Base-by-base conservation (phyloP, 2,888 invertebrate species). In the Entomobrya multifasciata region DNA sequence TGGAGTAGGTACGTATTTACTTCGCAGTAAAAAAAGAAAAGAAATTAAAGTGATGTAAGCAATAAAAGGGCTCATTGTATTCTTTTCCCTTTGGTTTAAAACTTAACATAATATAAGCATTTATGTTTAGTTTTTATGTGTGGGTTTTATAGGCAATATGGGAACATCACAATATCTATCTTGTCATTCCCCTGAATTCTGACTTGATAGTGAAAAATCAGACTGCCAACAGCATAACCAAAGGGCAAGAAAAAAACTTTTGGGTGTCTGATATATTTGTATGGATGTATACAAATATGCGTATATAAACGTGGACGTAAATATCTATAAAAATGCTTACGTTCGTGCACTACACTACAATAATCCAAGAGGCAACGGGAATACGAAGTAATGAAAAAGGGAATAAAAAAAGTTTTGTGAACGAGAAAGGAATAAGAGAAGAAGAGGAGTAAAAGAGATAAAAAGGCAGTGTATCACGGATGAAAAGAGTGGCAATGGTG, bases 401-500 rank as follows among this genome's bases (percentile, higher is more conserved):
- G 78, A 83, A 76, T 67, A 70, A 81, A 76, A 36, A 65, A 81
- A 17, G 30, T 77, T 85, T 62, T 81, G 55, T 77, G 77, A 70
- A 76, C 82, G 83, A 76, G 83, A 81, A 81, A 83, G 77, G 70
- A 84, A 86, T 62, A 82, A 85, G 84, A 72, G 52, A 55, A 49
- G 52, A 77, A 86, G 77, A 81, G 65, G 83, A 78, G 82, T 77
- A 47, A 86, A 81, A 60, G 82, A 74, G 84, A 62, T 78, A 86
- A 88, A 85, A 88, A 86, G 89, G 85, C 80, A 80, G 84, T 79
- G 77, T 86, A 80, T 86, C 81, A 87, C 79, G 87, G 89, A 84
- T 86, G 86, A 86, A 62, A 88, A 82, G 87, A 89, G 87, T 88
- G 86, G 88, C 79, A 88, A 88, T 90, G 89, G 88, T 89, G 89